Evolutionary conservation across 2,888 invertebrate species (phyloP).

Genomic region (Branchipolynoe longqiensis): DNA sequence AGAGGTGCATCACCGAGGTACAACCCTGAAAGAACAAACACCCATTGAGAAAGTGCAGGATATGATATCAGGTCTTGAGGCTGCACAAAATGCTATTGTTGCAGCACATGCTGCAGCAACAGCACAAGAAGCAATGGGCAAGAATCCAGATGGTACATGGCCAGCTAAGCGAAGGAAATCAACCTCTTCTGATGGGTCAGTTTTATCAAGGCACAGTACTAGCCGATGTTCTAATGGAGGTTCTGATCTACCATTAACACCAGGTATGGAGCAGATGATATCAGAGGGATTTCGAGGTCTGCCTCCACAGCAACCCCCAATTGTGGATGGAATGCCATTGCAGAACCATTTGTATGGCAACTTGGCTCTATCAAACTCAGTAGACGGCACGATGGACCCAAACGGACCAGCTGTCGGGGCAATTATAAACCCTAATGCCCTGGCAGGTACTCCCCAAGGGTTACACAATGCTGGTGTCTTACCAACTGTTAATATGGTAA

Average conservation of each 20-base stretch:
- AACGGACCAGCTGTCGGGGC: slow-evolving; percentile 49
- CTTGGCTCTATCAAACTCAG: slow-evolving; percentile 30
- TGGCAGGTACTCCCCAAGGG: slow-evolving; percentile 37
- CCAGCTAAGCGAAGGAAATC: slow-evolving; percentile 43
- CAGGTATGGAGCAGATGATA: slow-evolving; percentile 18
- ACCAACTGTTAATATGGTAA: slow-evolving; percentile 25
- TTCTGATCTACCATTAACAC: not conserved
- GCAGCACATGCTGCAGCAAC: slow-evolving; percentile 61
- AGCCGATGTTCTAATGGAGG: slow-evolving; percentile 40
- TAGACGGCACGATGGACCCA: slow-evolving; percentile 51
- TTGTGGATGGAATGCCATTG: not conserved
- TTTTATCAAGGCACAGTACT: not conserved
- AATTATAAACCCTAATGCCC: slow-evolving; percentile 36
- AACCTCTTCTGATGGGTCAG: not conserved
- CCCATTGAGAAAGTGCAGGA: slow-evolving; percentile 70
- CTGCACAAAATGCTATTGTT: slow-evolving; percentile 66
- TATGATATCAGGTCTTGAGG: slow-evolving; percentile 68
- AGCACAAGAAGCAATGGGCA: slow-evolving; percentile 37
- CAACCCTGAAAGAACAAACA: slow-evolving; percentile 61
- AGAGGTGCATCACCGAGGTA: not conserved
- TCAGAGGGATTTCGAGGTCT: not conserved
- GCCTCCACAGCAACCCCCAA: not conserved
- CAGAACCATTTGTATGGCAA: slow-evolving; percentile 7
- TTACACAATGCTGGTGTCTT: not conserved
- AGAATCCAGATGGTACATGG: slow-evolving; percentile 46